phyloP scores from a whole-genome alignment of 1,140 invertebrate species.

The Schlechtendalia chinensis region DNA sequence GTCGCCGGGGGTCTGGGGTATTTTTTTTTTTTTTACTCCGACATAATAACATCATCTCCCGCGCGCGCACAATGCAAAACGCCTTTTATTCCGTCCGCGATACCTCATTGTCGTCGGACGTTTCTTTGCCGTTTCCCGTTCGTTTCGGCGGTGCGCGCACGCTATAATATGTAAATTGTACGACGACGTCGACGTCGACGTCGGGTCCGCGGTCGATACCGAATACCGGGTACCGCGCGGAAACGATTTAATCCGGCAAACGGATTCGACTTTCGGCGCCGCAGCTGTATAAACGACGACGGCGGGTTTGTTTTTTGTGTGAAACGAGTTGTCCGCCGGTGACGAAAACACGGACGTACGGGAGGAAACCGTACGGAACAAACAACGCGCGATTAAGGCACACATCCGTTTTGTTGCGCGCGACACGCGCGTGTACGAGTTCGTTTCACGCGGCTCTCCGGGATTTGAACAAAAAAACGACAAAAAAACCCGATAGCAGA shows the following conservation, averaged over 20 bases:
- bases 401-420: slow-evolving; percentile 40
- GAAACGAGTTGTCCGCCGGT: too few species aligned
- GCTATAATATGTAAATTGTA: slow-evolving; percentile 49
- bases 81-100: slow-evolving; percentile 36
- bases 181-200: background rate
- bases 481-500: background rate
- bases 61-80: slow-evolving; percentile 15
- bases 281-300: background rate
- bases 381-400: slow-evolving; percentile 32
- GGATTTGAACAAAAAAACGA: background rate
- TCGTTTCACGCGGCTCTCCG: background rate
- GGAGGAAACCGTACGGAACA: slow-evolving; percentile 15
- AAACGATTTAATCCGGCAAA: background rate
- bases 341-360: background rate
- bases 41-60: slow-evolving; percentile 43
- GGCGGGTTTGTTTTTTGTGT: background rate
- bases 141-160: too few species aligned
- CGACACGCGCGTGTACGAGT: too few species aligned
- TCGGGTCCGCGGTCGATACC: too few species aligned
- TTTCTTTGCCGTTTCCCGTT: too few species aligned
- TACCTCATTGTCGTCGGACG: slow-evolving; percentile 34
- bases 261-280: background rate
- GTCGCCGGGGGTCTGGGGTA: slow-evolving; percentile 43
- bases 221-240: too few species aligned
- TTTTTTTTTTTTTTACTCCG: slow-evolving; percentile 25